Percentiles rank a stretch among this genome's conserved stretches.
These are phyloP conservation scores for Mastacembelus armatus DNA, from an alignment of 2,797 vertebrate genomes.

Conservation along the genomic window DNA sequence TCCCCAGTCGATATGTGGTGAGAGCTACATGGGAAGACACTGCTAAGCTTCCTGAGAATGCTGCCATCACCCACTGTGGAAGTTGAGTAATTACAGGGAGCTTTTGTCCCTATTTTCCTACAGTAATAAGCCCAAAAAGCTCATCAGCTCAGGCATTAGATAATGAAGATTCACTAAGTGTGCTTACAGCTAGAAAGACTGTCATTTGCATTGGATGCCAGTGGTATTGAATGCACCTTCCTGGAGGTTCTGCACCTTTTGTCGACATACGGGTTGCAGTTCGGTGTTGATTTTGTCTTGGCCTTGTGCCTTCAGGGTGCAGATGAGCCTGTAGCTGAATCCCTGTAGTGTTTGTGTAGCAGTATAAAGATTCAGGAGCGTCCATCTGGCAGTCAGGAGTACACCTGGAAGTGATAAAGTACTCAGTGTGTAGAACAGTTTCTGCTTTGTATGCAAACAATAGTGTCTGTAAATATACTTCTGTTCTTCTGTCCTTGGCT, in stretches of 20 bases:
- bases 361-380: constrained; percentile 5
- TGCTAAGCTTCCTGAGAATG: constrained; percentile 76
- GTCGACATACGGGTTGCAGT: constrained; percentile 5
- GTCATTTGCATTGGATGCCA: constrained; percentile 18
- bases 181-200: constrained; percentile 50
- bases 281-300: not conserved
- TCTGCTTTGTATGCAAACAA: constrained; percentile 57
- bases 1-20: constrained; percentile 49
- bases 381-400: constrained; percentile 43
- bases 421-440: not conserved
- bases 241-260: constrained; percentile 10
- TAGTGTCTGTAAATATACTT: not conserved
- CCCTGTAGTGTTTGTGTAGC: not conserved
- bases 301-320: constrained; percentile 8
- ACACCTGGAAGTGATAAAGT: constrained; percentile 56
- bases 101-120: constrained; percentile 74
- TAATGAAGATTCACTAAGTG: constrained; percentile 67
- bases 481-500: constrained; percentile 11
- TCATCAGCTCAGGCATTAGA: constrained; percentile 57
- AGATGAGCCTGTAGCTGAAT: not conserved
- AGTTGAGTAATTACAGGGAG: constrained; percentile 76
- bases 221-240: constrained; percentile 22
- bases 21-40: constrained; percentile 59
- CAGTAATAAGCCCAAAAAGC: constrained; percentile 76
- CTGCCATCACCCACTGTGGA: constrained; percentile 69